Base-by-base conservation (phyloP, 1,140 invertebrate genomes). In the Tetraneura akinire region DNA sequence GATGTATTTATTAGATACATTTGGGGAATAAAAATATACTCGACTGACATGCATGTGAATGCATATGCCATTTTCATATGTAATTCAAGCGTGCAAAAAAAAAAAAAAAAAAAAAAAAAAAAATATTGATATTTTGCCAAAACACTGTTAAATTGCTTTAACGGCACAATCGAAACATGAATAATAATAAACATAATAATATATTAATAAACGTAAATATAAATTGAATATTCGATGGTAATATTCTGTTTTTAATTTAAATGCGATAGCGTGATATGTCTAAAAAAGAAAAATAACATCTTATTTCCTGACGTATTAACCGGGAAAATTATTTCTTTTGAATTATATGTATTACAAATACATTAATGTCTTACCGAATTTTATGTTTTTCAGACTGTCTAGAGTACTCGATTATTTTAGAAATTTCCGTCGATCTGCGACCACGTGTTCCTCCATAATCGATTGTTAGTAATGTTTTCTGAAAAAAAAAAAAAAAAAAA, bases 401-500 rank as follows among this genome's bases (percentile, higher is more conserved):
- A 14, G 18, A 14, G 45, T 6, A 29, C 8, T 71, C 47, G 21
- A 29, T 71, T 51, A 45, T 49, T 71, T 21, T 29, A 21, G 51
- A 10, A 3, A 42, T 9, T 16, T 14, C 51, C 16, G 29, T 57
- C 13, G 47, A 8, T 51, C 37, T 55, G 23, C 21, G 10, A 45
- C 18, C 51, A 55, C 42, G n/a, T 57, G 71, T 53, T 76, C 32
- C 37, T 21, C 32, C 71, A 14, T 51, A 76, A 76, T 76, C 71
- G 53, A 57, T 55, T 10, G 49, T 29, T 51, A 76, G 42, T 76
- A 29, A 57, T 37, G 71, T 76, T 57, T 76, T 76, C 71, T 76
- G 32, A 57, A 76, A 53, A n/a, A n/a, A n/a, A n/a, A n/a, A n/a
- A n/a, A n/a, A n/a, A n/a, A n/a, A n/a, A n/a, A n/a, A n/a, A n/a